Base-by-base conservation (phyloP, 2,888 invertebrate species). In the Plagodis dolabraria region DNA sequence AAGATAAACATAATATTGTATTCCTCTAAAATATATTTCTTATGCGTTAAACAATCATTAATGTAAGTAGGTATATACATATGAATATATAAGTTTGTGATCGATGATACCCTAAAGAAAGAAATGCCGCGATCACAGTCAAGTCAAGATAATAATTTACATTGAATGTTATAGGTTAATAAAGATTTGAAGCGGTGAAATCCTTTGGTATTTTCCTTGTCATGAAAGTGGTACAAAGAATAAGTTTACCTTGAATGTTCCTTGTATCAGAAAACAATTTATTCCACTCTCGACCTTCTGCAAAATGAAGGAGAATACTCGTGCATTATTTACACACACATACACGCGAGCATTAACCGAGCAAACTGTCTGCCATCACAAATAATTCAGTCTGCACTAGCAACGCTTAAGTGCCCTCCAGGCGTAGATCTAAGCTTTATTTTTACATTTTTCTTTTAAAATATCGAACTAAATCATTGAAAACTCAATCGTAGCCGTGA, bases 351-450 rank as follows among this genome's bases (percentile, higher is more conserved):
- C 62, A 63, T 65, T 68, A 65, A 50, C 53, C 58, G 68, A 69
- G 66, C 68, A 69, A 67, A 72, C 66, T 71, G 70, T 64, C 68
- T 65, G 54, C 61, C 66, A 55, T 68, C 65, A 58, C 77, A 64
- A 76, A 79, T 79, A 76, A 79, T 76, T 77, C 74, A 79, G 65
- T 54, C 53, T 57, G 69, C 69, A 73, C 74, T 71, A 64, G 75
- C 74, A 67, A 69, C 71, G 68, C 68, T 72, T 80, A 78, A 80
- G 77, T 80, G 79, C 80, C 74, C 73, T 69, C 69, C 65, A 69
- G 68, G 65, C 63, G 68, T 47, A 63, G 60, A 64, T 67, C 65
- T 74, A 67, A 77, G 69, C 73, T 70, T 70, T 69, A 67, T 71
- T 67, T 68, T 67, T 59, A 62, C 59, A 71, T 65, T 72, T 70